Percentiles rank a stretch among this genome's conserved stretches.
These are phyloP conservation scores for Eumaeus atala DNA, from an alignment of 1,140 invertebrate genomes.

Conservation along the genomic window DNA sequence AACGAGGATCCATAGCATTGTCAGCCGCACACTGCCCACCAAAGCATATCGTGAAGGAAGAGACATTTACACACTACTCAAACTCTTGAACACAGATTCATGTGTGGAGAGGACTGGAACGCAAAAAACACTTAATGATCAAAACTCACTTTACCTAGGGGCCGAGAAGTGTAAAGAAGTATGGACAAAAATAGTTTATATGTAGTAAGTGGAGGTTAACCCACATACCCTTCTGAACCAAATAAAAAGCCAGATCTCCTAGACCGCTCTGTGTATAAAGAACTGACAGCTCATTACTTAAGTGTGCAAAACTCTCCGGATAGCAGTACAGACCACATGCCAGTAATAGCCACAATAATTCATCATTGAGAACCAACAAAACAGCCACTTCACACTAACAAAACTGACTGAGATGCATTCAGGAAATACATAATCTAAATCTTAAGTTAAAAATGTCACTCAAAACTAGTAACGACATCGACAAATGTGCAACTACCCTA, in stretches of 20 bases:
- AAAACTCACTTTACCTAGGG: background rate
- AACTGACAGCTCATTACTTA: background rate
- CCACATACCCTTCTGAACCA: background rate
- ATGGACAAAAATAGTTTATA: background rate
- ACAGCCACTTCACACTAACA: too few relatives aligned
- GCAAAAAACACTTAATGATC: background rate
- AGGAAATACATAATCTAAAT: too few relatives aligned
- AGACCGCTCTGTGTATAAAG: background rate
- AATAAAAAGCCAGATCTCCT: background rate
- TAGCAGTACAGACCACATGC: background rate
- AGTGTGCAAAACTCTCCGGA: background rate
- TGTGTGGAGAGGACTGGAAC: background rate
- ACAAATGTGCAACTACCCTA: too few relatives aligned
- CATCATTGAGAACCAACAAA: too few relatives aligned
- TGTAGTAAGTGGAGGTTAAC: background rate
- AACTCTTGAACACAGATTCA: background rate
- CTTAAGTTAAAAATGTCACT: too few relatives aligned
- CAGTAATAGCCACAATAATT: background rate
- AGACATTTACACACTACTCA: background rate
- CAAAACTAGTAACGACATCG: too few relatives aligned
- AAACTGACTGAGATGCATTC: too few relatives aligned
- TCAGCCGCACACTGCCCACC: background rate
- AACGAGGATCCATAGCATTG: background rate
- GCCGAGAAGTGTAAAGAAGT: background rate
- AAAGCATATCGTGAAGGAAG: background rate